Base-by-base conservation (phyloP, 30 jellyfish, hydroid and myxozoan species). In the Morbakka virulenta region DNA sequence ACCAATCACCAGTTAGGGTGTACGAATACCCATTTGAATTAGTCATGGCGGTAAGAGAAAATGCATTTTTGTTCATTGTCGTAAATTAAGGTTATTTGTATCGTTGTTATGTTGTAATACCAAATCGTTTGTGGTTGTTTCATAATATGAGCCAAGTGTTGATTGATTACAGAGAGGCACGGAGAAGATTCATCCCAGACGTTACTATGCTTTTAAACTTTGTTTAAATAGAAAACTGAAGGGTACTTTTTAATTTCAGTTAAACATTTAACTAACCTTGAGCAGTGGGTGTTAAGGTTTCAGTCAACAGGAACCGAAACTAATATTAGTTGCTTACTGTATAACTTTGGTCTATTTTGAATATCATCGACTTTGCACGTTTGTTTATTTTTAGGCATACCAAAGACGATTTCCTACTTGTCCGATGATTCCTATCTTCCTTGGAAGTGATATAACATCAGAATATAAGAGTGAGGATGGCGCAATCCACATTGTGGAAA, bases 331-430 rank as follows among this genome's bases (percentile, higher is more conserved):
- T n/a, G n/a, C n/a, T n/a, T n/a, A n/a, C n/a, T n/a, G n/a, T n/a
- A n/a, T n/a, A n/a, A n/a, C n/a, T n/a, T n/a, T n/a, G n/a, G n/a
- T n/a, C n/a, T n/a, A n/a, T n/a, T n/a, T n/a, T n/a, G n/a, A n/a
- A n/a, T n/a, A n/a, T n/a, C n/a, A n/a, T n/a, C n/a, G n/a, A n/a
- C n/a, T n/a, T n/a, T n/a, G n/a, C n/a, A n/a, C n/a, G n/a, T 68
- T 23, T 32, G 28, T 35, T 23, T 25, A 6, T 35, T 25, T 77
- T 14, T 35, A 91, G 98, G 98, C 98, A 32, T 91, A 91, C 67
- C 84, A 91, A 67, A 79, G 76, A 77, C 91, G 98, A 12, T 91
- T 91, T 72, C 98, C 98, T 1, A 91, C 98, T 17, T 91, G 98
- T 64, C 88, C 84, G 47, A 85, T 91, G 96, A 91, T 91, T 21